phyloP scores from a whole-genome alignment of 2,113 vertebrate species.

The Anthoscopus minutus region DNA sequence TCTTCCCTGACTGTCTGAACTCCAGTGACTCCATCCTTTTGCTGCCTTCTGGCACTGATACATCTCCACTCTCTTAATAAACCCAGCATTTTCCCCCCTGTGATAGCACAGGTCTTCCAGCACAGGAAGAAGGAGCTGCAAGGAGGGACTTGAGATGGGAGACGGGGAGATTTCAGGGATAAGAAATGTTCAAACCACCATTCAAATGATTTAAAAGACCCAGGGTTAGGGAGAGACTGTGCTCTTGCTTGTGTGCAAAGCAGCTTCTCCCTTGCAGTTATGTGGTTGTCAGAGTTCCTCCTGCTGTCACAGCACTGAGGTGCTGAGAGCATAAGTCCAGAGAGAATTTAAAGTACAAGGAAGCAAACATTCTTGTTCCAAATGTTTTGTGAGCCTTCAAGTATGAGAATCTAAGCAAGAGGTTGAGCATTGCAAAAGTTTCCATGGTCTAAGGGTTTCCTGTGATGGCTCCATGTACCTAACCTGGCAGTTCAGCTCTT shows the following conservation, averaged over 20 bases:
- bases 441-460: not conserved
- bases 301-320: not conserved
- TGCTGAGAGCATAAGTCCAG: not conserved
- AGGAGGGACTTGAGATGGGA: not conserved
- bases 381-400: not conserved
- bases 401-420: not conserved
- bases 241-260: not conserved
- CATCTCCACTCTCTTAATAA: not conserved
- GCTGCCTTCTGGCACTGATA: not conserved
- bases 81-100: not conserved
- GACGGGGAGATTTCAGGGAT: not conserved
- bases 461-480: not conserved
- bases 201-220: not conserved
- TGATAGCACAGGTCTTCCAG: not conserved
- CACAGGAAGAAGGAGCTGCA: not conserved
- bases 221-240: rapidly evolving
- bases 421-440: not conserved
- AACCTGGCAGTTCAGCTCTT: not conserved
- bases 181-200: not conserved
- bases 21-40: not conserved
- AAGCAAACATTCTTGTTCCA: not conserved
- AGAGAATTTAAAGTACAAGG: not conserved
- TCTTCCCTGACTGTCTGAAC: not conserved
- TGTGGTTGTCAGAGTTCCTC: not conserved
- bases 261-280: not conserved